Conservation (phyloP, 2,888 invertebrate species). For the Euplexia lucipara region DNA sequence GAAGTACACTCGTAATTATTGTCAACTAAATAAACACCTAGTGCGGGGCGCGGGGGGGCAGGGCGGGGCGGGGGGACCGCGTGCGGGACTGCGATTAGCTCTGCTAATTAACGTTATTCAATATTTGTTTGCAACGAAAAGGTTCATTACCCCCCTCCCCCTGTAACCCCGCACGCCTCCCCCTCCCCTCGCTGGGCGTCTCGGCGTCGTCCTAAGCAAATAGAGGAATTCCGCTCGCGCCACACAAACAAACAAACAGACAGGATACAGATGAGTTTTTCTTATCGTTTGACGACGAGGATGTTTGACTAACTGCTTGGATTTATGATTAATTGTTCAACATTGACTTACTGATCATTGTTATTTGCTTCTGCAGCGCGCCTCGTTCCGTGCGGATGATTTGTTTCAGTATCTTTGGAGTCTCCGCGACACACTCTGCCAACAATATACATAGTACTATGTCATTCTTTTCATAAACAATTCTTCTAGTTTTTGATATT, state of each 20-base stretch:
- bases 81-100: slow-evolving; percentile 60
- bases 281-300: slow-evolving; percentile 40
- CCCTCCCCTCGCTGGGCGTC: slow-evolving; percentile 1
- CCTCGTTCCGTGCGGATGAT: background rate
- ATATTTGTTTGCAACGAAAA: slow-evolving; percentile 65
- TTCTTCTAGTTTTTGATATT: background rate
- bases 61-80: slow-evolving; percentile 3
- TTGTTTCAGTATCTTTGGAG: too few relatives aligned
- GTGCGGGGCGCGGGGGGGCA: background rate
- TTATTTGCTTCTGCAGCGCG: slow-evolving; percentile 3
- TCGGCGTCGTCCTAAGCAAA: slow-evolving; percentile 58
- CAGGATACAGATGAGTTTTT: slow-evolving; percentile 52
- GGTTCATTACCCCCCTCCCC: slow-evolving; percentile 50
- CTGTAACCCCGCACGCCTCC: background rate
- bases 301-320: slow-evolving; percentile 32
- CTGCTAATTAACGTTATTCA: slow-evolving; percentile 65
- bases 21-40: slow-evolving; percentile 36
- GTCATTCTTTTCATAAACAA: background rate
- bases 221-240: slow-evolving; percentile 50
- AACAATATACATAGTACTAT: too few relatives aligned
- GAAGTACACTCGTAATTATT: slow-evolving; percentile 32
- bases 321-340: slow-evolving; percentile 21
- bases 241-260: slow-evolving; percentile 54
- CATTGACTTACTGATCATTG: slow-evolving; percentile 24
- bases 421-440: too few relatives aligned